A percentile compares a stretch with the other conserved stretches of the same genome.
Evolutionary conservation across 2,113 vertebrate species (phyloP).

Genomic region (Gobio gobio): DNA sequence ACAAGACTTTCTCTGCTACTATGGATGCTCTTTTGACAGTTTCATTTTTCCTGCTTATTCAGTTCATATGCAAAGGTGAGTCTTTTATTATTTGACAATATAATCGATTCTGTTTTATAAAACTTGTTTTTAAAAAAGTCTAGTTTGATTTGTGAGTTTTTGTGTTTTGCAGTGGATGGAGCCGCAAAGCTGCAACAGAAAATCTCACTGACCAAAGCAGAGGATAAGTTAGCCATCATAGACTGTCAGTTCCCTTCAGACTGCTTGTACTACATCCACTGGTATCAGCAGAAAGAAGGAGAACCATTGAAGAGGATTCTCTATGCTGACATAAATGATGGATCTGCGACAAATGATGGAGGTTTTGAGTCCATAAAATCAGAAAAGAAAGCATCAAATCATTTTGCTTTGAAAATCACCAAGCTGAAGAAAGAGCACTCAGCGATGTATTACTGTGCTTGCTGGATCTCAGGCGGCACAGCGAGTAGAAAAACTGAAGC

Average conservation of each 20-base stretch:
- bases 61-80: neutral
- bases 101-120: neutral
- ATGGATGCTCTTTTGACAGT: neutral
- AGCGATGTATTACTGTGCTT: conserved; percentile 27
- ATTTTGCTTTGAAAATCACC: conserved; percentile 23
- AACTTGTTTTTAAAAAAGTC: neutral
- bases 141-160: neutral
- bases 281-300: conserved; percentile 44
- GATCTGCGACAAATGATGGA: neutral
- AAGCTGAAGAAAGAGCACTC: conserved; percentile 17
- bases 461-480: neutral
- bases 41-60: neutral
- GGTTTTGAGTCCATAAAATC: conserved; percentile 13
- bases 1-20: neutral
- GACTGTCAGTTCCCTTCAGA: neutral
- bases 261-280: neutral
- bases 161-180: neutral
- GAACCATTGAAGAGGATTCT: conserved; percentile 29
- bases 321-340: neutral
- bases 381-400: neutral
- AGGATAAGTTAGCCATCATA: conserved; percentile 14
- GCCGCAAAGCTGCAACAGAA: neutral
- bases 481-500: neutral
- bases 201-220: conserved; percentile 25
- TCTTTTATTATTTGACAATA: neutral